Percentiles rank a stretch among this genome's conserved stretches.
These are phyloP conservation scores for Odontomachus brunneus DNA, from an alignment of 1,140 invertebrate genomes.

Conservation along the genomic window DNA sequence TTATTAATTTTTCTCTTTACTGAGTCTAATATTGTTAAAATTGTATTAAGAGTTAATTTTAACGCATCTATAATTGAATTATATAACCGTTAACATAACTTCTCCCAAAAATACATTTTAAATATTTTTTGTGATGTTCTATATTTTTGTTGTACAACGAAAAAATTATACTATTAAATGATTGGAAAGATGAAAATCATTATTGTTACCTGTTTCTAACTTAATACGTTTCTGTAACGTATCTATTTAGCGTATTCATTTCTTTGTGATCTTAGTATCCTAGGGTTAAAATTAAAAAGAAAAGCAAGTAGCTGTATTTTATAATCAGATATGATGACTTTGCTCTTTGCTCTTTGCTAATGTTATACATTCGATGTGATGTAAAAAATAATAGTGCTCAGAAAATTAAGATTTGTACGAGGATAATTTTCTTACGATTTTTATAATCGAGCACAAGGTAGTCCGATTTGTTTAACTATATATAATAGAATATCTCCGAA, in stretches of 20 bases:
- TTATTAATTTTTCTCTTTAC: too few relatives aligned
- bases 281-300: background rate
- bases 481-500: constrained; percentile 1
- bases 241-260: background rate
- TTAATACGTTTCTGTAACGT: background rate
- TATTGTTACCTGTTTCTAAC: background rate
- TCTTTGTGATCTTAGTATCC: constrained; percentile 3
- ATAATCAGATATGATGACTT: background rate
- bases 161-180: background rate
- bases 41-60: too few relatives aligned
- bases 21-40: too few relatives aligned
- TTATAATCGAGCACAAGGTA: constrained; percentile 1
- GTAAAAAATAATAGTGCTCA: constrained; percentile 5
- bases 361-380: background rate
- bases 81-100: too few relatives aligned
- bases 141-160: background rate
- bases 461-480: constrained; percentile 30
- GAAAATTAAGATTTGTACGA: constrained; percentile 3
- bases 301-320: constrained; percentile 11
- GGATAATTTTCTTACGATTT: constrained; percentile 29
- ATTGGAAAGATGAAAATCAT: background rate
- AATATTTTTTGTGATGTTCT: background rate
- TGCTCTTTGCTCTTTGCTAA: background rate
- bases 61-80: too few relatives aligned
- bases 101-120: too few relatives aligned